Base-by-base conservation (phyloP, 1,140 invertebrate species). In the Mizuhopecten yessoensis region DNA sequence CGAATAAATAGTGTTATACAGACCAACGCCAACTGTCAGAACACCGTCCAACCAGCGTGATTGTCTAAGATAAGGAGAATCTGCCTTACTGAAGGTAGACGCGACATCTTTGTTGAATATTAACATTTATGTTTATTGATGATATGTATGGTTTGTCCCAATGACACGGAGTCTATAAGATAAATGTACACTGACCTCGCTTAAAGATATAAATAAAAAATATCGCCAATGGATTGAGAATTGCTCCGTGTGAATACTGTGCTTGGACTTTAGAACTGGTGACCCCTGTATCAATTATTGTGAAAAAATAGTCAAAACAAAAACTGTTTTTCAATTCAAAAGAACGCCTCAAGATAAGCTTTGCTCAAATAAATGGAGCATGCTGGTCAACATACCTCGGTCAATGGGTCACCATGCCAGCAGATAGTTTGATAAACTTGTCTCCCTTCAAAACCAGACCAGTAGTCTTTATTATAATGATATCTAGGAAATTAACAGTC, bases 361-460 rank as follows among this genome's bases (percentile, higher is more conserved):
- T 75, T 9, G 11, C 23, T n/a, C 0, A 29, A 75, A 11, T 11
- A 75, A 75, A 1, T 75, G 57, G 57, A 75, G n/a, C 57, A 75
- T 29, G 57, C 17, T 75, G 57, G 57, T 75, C 57, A 75, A 29
- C 29, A 29, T n/a, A 75, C 57, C 23, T 75, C 57, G 57, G 57
- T 75, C 57, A 75, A 29, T 75, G 57, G 57, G 57, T 75, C 57
- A 75, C n/a, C 57, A 75, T 75, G n/a, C 23, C 5, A 75, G 57
- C 11, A 75, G 57, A 29, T 3, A 29, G 15, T 7, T 15, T 11
- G 57, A n/a, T 2, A 1, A 75, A 75, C 57, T 7, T 75, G 57
- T n/a, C 5, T 5, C 36, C 13, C 13, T 39, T 39, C 36, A 7
- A 39, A 39, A 39, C 36, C 36, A 39, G 5, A 13, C 5, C 36